These are phyloP conservation scores for Chloropsis cyanopogon DNA, from an alignment of 2,113 vertebrate species.

Conservation along the genomic window DNA sequence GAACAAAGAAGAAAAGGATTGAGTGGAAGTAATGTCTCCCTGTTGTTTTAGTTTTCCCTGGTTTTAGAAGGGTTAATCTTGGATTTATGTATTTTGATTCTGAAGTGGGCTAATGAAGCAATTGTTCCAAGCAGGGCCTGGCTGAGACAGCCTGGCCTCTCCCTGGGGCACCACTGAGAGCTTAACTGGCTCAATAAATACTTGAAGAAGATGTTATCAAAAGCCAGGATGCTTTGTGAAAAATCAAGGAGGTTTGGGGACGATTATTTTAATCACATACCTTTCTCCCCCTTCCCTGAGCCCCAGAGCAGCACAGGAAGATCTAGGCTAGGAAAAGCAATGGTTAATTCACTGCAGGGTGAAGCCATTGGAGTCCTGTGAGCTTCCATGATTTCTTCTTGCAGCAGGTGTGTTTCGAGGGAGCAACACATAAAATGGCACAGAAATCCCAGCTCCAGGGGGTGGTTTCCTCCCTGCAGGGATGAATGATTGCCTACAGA, in stretches of 20 bases:
- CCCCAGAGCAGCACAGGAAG: rapidly evolving
- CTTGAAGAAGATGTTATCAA: conserved; percentile 48
- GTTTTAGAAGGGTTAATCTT: conserved; percentile 11
- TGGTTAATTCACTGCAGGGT: neutral
- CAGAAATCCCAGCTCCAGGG: neutral
- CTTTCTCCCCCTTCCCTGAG: neutral
- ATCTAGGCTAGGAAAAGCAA: neutral
- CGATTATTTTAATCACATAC: neutral
- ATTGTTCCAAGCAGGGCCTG: conserved; percentile 43
- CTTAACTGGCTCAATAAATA: conserved; percentile 60
- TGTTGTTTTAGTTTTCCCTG: neutral
- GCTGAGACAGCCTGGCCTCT: conserved; percentile 41
- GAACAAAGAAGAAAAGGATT: neutral
- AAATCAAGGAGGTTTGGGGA: neutral
- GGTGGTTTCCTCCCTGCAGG: neutral
- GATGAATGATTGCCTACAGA: neutral
- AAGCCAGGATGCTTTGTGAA: neutral
- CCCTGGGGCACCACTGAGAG: conserved; percentile 36
- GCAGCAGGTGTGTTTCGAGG: neutral
- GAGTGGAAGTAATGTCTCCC: neutral
- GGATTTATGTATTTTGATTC: neutral
- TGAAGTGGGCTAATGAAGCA: conserved; percentile 56
- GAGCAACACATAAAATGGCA: neutral
- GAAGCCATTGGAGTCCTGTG: neutral
- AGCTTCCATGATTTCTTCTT: neutral